Evolutionary conservation across 2,888 invertebrate species (phyloP).

Genomic region (Drosophila setosimentum): DNA sequence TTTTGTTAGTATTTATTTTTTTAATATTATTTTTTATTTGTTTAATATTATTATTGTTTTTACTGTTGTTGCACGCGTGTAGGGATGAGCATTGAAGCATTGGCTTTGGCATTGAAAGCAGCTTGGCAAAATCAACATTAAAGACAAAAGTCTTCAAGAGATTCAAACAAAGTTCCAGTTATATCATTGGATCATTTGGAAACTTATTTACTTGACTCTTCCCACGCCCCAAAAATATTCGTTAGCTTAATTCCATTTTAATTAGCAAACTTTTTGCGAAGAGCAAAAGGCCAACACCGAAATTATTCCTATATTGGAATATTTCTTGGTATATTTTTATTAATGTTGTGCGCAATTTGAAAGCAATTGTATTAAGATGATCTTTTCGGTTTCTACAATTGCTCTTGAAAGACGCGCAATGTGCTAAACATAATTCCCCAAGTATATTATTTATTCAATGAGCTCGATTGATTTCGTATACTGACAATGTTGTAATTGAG

Average conservation of each 20-base stretch:
- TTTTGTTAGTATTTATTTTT: constrained; percentile 49
- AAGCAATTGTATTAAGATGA: neutral
- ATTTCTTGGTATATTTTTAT: neutral
- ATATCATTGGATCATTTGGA: constrained; percentile 25
- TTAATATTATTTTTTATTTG: constrained; percentile 11
- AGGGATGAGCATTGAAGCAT: constrained; percentile 52
- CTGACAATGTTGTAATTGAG: neutral
- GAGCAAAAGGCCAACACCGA: neutral
- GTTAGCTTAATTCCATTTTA: constrained; percentile 50
- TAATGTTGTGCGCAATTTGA: neutral
- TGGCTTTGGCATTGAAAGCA: constrained; percentile 67
- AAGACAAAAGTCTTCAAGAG: constrained; percentile 25
- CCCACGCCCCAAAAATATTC: constrained; percentile 40
- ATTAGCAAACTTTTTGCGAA: constrained; percentile 26
- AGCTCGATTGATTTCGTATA: neutral
- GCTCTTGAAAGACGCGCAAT: neutral
- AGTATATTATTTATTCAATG: neutral
- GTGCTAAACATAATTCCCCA: neutral
- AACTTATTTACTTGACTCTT: constrained; percentile 25
- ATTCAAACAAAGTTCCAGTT: constrained; percentile 10
- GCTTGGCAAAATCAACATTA: constrained; percentile 46
- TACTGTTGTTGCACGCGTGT: constrained; percentile 37
- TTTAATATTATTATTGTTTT: constrained; percentile 18
- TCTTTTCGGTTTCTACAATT: neutral
- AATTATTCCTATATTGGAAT: neutral